phyloP scores from a whole-genome alignment of 2,888 invertebrate species.

The Theretra japonica region DNA sequence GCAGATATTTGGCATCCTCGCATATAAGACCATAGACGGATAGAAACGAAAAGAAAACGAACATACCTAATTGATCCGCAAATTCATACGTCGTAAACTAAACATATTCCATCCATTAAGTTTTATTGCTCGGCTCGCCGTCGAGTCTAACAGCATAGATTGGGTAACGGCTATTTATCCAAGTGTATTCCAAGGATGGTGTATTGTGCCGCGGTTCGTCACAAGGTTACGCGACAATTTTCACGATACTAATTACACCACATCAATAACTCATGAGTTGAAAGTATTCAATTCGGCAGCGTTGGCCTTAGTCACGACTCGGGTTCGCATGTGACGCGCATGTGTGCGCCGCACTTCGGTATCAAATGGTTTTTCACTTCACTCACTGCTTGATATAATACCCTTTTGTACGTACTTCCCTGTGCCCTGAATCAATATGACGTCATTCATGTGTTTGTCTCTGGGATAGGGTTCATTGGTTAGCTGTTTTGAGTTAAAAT shows the following conservation, averaged over 20 bases:
- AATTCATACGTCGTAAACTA: not conserved
- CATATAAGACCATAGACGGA: too few species aligned
- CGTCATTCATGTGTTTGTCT: not conserved
- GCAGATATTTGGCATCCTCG: too few species aligned
- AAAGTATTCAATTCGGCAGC: conserved; percentile 36
- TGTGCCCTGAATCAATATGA: not conserved
- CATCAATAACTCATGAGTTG: conserved; percentile 37
- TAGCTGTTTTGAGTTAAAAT: too few species aligned
- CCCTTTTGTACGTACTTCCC: conserved; percentile 3
- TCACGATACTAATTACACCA: conserved; percentile 40
- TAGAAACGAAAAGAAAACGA: too few species aligned
- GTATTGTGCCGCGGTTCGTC: conserved; percentile 45
- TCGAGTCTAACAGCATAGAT: conserved; percentile 56
- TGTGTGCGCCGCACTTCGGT: not conserved
- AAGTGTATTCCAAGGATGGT: conserved; percentile 71
- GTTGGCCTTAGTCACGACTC: conserved; percentile 36
- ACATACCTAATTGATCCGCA: too few species aligned
- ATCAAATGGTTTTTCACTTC: conserved; percentile 10
- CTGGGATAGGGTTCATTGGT: not conserved
- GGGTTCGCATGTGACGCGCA: conserved; percentile 25
- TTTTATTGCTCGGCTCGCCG: not conserved
- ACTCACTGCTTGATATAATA: conserved; percentile 16
- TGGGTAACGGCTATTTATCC: conserved; percentile 67
- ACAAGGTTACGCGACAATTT: conserved; percentile 45
- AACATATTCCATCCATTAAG: not conserved